Base-by-base conservation (phyloP, 2,888 invertebrate species). In the Cheilosia impressa region DNA sequence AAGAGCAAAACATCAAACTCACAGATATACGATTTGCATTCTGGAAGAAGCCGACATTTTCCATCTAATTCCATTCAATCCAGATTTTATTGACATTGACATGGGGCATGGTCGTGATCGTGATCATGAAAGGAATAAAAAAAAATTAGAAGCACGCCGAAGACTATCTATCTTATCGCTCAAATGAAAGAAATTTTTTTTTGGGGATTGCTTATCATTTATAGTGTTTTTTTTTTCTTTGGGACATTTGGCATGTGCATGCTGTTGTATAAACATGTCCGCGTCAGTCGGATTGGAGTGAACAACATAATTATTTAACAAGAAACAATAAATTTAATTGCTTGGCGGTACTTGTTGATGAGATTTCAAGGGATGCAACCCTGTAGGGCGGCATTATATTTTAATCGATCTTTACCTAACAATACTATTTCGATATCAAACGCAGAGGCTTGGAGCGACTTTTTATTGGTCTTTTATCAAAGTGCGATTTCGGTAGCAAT, bases 161-260 rank as follows among this genome's bases (percentile, higher is more conserved):
- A 10, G 38, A 60, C 19, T 53, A 68, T 60, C 60, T 43, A 78
- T 83, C 82, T 83, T 83, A 83, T 83, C 77, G 76, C 58, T 55
- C n/a, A 22, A 71, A 53, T 47, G 68, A 75, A 27, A 22, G 22
- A 1, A 52, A 15, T 43, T 43, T 73, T 47, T 50, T 22, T 50
- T 50, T 58, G 41, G 19, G n/a, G 38, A 15, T 17, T 76, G 45
- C 50, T 73, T 66, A 76, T 65, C 58, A 66, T 3, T 27, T 38
- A 13, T 38, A 13, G 13, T 38, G 0, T 38, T 9, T 38, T 13
- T 38, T 38, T 38, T 4, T 38, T 24, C n/a, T 50, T 76, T 58
- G 58, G 58, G 50, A 52, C 57, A 76, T 76, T 76, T 68, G 58
- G 68, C 62, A 45, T 55, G 34, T 60, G 77, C 50, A 52, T 77